These are phyloP conservation scores for Priocnemis perturbator DNA, from an alignment of 2,888 invertebrate species.

Conservation along the genomic window DNA sequence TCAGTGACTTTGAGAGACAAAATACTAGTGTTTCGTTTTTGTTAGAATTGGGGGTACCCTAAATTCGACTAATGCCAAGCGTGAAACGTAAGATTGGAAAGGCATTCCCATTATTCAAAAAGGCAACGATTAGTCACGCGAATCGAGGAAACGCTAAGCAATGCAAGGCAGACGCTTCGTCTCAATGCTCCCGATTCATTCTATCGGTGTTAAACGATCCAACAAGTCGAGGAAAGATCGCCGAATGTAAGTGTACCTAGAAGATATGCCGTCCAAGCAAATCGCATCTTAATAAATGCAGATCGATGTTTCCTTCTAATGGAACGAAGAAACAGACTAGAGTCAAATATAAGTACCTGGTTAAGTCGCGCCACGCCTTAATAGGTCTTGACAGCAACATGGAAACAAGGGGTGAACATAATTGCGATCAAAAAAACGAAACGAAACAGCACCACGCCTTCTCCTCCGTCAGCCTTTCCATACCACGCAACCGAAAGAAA, in stretches of 20 bases:
- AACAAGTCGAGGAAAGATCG: neutral
- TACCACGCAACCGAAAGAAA: neutral
- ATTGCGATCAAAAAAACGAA: slow-evolving; percentile 42
- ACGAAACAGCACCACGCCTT: slow-evolving; percentile 45
- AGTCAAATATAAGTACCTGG: slow-evolving; percentile 41
- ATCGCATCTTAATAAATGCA: slow-evolving; percentile 51
- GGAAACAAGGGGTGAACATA: slow-evolving; percentile 43
- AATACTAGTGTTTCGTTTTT: too few species aligned
- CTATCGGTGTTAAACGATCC: neutral
- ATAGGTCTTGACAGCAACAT: slow-evolving; percentile 38
- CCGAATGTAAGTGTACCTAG: neutral
- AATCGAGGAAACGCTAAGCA: neutral
- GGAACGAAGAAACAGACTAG: slow-evolving; percentile 17
- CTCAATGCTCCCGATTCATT: neutral
- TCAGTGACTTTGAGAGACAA: too few species aligned
- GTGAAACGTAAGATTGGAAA: neutral
- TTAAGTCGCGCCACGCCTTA: slow-evolving; percentile 53
- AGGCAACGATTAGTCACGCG: neutral
- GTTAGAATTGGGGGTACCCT: too few species aligned
- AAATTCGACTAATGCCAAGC: too few species aligned
- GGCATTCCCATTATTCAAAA: neutral
- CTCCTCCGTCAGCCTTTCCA: slow-evolving; percentile 6
- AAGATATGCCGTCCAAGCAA: slow-evolving; percentile 35
- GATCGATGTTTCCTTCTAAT: slow-evolving; percentile 48
- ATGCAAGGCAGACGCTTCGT: neutral